Evolutionary conservation across 2,113 vertebrate genomes (phyloP).

Genomic region (Pterophyllum scalare): DNA sequence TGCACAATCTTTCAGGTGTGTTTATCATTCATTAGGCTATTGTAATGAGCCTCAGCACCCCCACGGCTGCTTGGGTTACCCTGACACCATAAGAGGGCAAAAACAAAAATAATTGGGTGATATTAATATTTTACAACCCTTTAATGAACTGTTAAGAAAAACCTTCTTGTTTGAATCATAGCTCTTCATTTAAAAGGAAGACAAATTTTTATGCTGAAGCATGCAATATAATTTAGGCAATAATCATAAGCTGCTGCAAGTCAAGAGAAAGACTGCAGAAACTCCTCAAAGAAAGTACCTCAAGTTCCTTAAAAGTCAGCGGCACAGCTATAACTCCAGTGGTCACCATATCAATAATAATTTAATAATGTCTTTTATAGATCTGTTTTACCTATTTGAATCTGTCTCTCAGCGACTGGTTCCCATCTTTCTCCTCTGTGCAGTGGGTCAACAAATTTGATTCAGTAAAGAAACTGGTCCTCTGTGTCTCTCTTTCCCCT

Average conservation of each 20-base stretch:
- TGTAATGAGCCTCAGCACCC: neutral
- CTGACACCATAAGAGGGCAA: neutral
- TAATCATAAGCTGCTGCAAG: neutral
- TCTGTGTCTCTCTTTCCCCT: constrained; percentile 30
- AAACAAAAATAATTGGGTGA: no score
- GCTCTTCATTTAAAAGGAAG: neutral
- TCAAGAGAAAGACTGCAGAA: neutral
- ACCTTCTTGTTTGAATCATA: neutral
- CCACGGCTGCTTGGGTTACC: neutral
- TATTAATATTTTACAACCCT: accelerated
- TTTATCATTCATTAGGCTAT: neutral
- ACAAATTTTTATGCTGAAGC: neutral
- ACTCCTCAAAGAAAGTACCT: neutral
- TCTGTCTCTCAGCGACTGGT: neutral
- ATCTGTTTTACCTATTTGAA: neutral
- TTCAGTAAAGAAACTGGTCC: constrained; percentile 42
- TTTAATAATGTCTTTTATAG: neutral
- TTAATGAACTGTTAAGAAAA: neutral
- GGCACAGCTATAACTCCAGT: neutral
- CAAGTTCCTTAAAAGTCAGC: neutral
- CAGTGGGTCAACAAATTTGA: constrained; percentile 50
- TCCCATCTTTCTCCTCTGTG: neutral
- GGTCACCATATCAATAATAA: neutral
- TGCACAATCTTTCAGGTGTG: neutral
- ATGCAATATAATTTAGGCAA: neutral